These are phyloP conservation scores for Epizoanthus fatuus DNA, from an alignment of 92 coral and sea anemone genomes.

Conservation along the genomic window DNA sequence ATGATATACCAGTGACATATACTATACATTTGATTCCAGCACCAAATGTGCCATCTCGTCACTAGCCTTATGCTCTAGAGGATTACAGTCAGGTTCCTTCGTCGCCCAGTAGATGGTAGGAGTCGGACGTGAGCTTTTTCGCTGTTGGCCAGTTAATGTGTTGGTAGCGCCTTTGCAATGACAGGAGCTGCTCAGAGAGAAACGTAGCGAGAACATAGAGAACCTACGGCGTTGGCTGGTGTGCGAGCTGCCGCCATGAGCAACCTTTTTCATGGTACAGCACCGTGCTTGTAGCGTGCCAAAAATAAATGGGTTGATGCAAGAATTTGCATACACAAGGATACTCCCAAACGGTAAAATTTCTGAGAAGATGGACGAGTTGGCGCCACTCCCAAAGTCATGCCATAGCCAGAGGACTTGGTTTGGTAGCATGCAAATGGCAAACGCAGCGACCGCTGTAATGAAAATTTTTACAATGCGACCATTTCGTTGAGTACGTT, in stretches of 20 bases:
- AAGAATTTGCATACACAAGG: conserved; percentile 87
- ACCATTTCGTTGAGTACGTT: conserved; percentile 80
- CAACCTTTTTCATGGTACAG: background rate
- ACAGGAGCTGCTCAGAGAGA: conserved; percentile 19
- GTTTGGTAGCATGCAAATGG: conserved; percentile 90
- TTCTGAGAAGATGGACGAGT: conserved; percentile 60
- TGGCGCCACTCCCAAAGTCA: conserved; percentile 73
- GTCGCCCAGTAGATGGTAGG: background rate
- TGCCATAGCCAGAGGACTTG: conserved; percentile 97
- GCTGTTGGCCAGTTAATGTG: background rate
- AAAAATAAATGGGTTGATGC: conserved; percentile 95
- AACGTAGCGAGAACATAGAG: conserved; percentile 35
- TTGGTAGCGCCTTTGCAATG: background rate
- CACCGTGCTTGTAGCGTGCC: conserved; percentile 88
- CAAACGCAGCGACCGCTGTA: conserved; percentile 88
- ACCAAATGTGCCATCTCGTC: background rate
- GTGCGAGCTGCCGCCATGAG: background rate
- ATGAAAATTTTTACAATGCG: conserved; percentile 87
- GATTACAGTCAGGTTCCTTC: background rate
- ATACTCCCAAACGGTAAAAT: conserved; percentile 85
- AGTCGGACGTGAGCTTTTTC: background rate
- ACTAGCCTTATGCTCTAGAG: background rate
- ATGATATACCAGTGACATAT: background rate
- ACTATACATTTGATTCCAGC: conserved; percentile 5
- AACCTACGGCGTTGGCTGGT: background rate